Evolutionary conservation across 2,797 vertebrate species (phyloP).

Genomic region (Lates japonicus): DNA sequence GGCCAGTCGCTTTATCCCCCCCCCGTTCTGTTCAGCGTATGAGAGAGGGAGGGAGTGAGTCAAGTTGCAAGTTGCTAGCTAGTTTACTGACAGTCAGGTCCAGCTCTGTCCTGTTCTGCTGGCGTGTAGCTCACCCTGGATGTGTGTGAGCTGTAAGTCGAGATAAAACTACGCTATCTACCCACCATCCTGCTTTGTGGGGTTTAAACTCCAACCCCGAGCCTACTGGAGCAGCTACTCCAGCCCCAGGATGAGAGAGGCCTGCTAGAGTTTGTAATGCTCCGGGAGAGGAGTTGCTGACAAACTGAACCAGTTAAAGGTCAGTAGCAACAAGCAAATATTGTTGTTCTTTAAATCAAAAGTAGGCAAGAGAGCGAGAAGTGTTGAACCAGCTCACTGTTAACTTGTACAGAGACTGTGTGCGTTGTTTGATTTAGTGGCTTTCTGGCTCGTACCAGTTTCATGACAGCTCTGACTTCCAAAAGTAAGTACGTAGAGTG

Average conservation of each 20-base stretch:
- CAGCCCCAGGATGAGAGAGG: conserved; percentile 78
- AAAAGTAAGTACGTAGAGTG: conserved; percentile 34
- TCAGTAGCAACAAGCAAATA: conserved; percentile 50
- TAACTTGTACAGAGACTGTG: conserved; percentile 1
- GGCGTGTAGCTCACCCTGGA: conserved; percentile 36
- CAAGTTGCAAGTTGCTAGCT: conserved; percentile 68
- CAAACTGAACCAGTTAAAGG: conserved; percentile 66
- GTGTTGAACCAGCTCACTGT: background rate
- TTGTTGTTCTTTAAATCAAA: conserved; percentile 26
- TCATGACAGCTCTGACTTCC: conserved; percentile 45
- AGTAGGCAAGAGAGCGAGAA: conserved; percentile 21
- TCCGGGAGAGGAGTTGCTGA: conserved; percentile 61
- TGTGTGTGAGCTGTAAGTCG: conserved; percentile 38
- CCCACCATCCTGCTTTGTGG: conserved; percentile 43
- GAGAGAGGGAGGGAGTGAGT: conserved; percentile 56
- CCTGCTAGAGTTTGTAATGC: conserved; percentile 67
- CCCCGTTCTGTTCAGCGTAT: conserved; percentile 65
- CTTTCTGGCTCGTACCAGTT: conserved; percentile 49
- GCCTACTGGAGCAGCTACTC: conserved; percentile 66
- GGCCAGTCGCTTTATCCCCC: conserved; percentile 83
- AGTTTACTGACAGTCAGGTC: conserved; percentile 61
- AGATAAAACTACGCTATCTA: conserved; percentile 42
- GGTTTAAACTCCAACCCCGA: conserved; percentile 62
- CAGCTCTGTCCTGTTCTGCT: conserved; percentile 44
- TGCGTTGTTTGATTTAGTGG: conserved; percentile 33